Base-by-base conservation (phyloP, 2,113 vertebrate genomes). In the Proterorhinus semilunaris region DNA sequence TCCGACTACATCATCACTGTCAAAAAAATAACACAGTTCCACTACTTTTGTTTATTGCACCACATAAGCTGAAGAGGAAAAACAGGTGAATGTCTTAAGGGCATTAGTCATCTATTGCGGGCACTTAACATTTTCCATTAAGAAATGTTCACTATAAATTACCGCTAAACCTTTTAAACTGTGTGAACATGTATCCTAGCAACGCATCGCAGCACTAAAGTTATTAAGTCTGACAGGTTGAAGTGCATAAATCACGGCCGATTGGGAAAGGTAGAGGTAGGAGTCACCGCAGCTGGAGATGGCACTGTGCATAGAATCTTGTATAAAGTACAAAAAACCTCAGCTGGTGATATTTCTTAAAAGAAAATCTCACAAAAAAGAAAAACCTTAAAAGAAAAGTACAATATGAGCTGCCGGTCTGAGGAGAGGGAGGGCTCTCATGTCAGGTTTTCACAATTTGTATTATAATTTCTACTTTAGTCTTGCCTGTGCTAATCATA, bases 171-270 rank as follows among this genome's bases (percentile, higher is more conserved):
- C 42, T 42, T 59, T 59, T 59, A 43, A 57, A 57, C 54, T 57
- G 27, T 36, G 27, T 15, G 12, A 50, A 50, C 49, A 50, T 8
- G 83, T 88, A 79, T 73, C 80, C 76, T 78, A 85, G 86, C 78
- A 88, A 88, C 84, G 74, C 80, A 86, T 84, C 67, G 71, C 57
- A 71, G 57, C 57, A 55, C 65, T 77, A 68, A 79, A 63, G 48
- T 27, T 43, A 74, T 83, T 80, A 72, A 79, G 65, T 75, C 45
- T n/a, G 54, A 74, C 52, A 57, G 51, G 45, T 84, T 78, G 71
- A 72, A 70, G 69, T 16, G 55, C 66, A 50, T 47, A 64, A 65
- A 70, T 53, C 57, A 66, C 42, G 10, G 45, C 47, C 36, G 66
- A 50, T 61, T 66, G 3, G 4, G 27, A 36, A 36, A 36, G 63